phyloP scores from a whole-genome alignment of 2,113 vertebrate genomes.

The Butorides virescens region DNA sequence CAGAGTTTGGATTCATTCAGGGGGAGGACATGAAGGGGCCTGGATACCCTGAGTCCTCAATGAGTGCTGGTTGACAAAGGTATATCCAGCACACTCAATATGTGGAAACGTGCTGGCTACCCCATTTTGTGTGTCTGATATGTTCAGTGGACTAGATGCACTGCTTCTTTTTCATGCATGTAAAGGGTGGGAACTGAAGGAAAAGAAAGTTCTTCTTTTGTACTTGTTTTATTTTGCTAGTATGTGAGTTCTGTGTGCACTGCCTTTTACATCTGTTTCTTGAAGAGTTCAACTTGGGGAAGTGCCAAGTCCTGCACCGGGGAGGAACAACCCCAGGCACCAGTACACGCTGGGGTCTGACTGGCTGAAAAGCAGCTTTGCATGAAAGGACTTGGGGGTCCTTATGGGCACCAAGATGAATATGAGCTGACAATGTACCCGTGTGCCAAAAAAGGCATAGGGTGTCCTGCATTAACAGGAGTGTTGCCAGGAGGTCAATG shows the following conservation, averaged over 20 bases:
- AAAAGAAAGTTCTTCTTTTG: neutral
- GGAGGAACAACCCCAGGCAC: neutral
- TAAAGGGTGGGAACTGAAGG: neutral
- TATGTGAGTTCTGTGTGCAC: neutral
- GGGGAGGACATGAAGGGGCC: neutral
- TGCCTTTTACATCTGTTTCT: neutral
- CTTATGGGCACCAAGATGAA: neutral
- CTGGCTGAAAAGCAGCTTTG: neutral
- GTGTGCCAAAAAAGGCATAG: neutral
- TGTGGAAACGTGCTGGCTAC: neutral
- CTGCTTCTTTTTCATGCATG: neutral
- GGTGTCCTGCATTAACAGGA: neutral
- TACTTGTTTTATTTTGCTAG: neutral
- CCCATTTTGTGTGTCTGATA: neutral
- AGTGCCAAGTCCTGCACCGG: neutral
- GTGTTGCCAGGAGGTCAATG: neutral
- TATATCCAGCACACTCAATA: neutral
- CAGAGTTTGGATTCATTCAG: neutral
- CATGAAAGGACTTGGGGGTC: neutral
- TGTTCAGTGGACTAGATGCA: neutral
- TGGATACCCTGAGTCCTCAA: neutral
- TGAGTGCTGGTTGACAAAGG: neutral
- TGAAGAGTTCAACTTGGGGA: neutral
- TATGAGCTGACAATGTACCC: neutral
- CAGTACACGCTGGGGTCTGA: fast-evolving